Conservation (phyloP, 2,113 vertebrate species). For the Antigone vipio region DNA sequence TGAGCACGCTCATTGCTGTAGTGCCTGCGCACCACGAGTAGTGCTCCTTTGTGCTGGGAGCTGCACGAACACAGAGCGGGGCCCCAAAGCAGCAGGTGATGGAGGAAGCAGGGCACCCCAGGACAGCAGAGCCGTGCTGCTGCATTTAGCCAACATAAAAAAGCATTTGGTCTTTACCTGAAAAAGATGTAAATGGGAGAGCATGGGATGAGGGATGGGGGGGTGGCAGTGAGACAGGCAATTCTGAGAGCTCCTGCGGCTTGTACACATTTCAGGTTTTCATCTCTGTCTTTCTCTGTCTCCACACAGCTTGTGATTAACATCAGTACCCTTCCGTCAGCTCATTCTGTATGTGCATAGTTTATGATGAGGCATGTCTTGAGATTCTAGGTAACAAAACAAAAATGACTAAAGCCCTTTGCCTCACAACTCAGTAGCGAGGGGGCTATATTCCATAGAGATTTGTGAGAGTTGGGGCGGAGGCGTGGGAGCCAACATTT, state of each 20-base stretch:
- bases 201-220: not conserved
- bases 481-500: not conserved
- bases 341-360: not conserved
- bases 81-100: not conserved
- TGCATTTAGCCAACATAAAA: not conserved
- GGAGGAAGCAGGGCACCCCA: not conserved
- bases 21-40: not conserved
- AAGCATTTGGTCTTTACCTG: not conserved
- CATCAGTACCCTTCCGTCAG: not conserved
- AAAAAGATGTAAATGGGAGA: not conserved
- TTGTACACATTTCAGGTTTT: not conserved
- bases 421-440: not conserved
- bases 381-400: not conserved
- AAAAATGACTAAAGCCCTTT: not conserved
- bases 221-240: not conserved
- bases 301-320: not conserved
- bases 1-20: not conserved
- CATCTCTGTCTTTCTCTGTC: not conserved
- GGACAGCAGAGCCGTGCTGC: not conserved
- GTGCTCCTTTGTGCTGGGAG: not conserved
- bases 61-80: accelerated
- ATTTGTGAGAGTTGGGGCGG: not conserved
- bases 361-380: not conserved
- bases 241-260: not conserved
- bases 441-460: not conserved